phyloP scores from a whole-genome alignment of 2,113 vertebrate species.

The Dermatemys mawii region DNA sequence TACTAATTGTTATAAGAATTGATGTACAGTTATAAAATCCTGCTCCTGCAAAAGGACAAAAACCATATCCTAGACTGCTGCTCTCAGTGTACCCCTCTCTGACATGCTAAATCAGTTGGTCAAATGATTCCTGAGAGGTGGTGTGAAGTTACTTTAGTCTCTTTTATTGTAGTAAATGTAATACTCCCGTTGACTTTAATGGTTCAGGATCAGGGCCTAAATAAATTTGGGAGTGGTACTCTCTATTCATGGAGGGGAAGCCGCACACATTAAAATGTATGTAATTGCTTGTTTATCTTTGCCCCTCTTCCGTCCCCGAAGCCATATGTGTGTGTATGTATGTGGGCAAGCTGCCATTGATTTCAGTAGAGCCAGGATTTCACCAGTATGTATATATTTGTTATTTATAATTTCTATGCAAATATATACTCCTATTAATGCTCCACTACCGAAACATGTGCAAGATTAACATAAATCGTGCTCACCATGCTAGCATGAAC shows the following conservation, averaged over 20 bases:
- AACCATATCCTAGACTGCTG: accelerated
- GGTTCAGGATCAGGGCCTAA: neutral
- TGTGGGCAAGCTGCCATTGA: neutral
- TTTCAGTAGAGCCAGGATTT: neutral
- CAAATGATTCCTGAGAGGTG: neutral
- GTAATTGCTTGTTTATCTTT: too few species aligned
- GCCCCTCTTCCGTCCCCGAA: too few species aligned
- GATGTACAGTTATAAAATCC: too few species aligned
- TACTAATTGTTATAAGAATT: too few species aligned
- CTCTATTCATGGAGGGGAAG: neutral
- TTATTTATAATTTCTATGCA: neutral
- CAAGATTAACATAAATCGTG: neutral
- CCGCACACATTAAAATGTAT: too few species aligned
- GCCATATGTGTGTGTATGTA: too few species aligned
- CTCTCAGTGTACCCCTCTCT: neutral
- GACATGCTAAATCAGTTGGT: neutral
- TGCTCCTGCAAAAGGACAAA: too few species aligned
- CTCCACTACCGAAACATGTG: neutral
- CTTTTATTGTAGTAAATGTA: neutral
- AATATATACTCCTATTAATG: neutral
- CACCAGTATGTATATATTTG: accelerated
- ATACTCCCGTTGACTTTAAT: neutral
- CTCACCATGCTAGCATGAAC: neutral
- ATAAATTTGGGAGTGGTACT: neutral
- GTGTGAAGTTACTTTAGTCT: neutral